Conservation (phyloP, 2,113 vertebrate genomes). For the Cranoglanis bouderius region DNA sequence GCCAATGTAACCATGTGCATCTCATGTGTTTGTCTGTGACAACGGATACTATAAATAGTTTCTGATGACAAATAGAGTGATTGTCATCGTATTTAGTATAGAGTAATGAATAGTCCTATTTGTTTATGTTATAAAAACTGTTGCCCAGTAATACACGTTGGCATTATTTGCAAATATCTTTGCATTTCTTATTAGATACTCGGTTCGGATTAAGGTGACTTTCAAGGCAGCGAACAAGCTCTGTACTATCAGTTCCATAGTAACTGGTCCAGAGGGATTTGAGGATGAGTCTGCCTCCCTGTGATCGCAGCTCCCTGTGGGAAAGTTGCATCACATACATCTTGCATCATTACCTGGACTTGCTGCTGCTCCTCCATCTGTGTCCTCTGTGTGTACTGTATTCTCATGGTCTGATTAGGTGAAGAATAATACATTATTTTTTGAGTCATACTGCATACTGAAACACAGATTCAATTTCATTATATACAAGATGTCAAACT, state of each 20-base stretch:
- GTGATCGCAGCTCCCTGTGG: constrained; percentile 63
- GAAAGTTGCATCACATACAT: constrained; percentile 68
- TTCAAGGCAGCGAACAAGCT: neutral
- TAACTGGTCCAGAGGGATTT: constrained; percentile 64
- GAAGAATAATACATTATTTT: constrained; percentile 24
- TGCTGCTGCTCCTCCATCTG: constrained; percentile 40
- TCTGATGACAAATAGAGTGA: neutral
- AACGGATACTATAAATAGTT: neutral
- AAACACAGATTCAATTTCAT: constrained; percentile 3
- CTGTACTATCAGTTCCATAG: constrained; percentile 52
- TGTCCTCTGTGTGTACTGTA: constrained; percentile 25
- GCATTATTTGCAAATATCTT: neutral
- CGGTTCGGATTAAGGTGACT: constrained; percentile 7
- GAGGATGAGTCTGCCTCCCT: constrained; percentile 62
- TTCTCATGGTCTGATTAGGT: constrained; percentile 24
- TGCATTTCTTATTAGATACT: neutral
- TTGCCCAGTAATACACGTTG: neutral
- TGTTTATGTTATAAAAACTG: neutral
- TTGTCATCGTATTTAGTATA: neutral
- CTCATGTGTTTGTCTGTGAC: constrained; percentile 2
- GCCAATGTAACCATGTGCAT: neutral
- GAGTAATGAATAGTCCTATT: neutral
- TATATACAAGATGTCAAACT: neutral
- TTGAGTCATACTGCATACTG: neutral
- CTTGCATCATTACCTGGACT: constrained; percentile 73